These are phyloP conservation scores for Squalus acanthias DNA, from an alignment of 2,797 vertebrate species.

Conservation along the genomic window DNA sequence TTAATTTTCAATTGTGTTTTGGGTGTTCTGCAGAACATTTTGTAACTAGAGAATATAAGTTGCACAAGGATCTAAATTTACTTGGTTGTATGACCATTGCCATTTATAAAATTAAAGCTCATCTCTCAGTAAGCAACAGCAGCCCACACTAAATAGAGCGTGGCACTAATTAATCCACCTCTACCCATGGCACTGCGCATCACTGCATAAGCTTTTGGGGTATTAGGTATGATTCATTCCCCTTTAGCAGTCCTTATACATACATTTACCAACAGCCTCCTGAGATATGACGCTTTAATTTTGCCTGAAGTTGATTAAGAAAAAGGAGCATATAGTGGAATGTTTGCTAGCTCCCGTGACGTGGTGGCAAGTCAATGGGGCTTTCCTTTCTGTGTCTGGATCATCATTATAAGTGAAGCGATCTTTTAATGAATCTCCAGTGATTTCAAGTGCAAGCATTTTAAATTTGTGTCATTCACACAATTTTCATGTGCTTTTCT, in stretches of 20 bases:
- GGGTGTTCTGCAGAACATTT: not conserved
- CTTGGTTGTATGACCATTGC: not conserved
- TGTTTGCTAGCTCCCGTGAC: conserved; percentile 19
- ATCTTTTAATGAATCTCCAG: conserved; percentile 32
- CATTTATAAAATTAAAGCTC: conserved; percentile 16
- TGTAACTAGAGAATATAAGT: not conserved
- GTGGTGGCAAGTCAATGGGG: not conserved
- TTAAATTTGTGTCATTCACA: conserved; percentile 1
- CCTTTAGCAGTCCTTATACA: conserved; percentile 20
- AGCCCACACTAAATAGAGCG: not conserved
- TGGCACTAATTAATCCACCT: not conserved
- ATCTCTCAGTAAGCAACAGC: not conserved
- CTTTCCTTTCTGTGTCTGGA: not conserved
- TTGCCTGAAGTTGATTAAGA: conserved; percentile 29
- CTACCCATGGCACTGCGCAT: not conserved
- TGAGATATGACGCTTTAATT: conserved; percentile 26
- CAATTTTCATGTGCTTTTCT: not conserved
- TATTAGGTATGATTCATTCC: conserved; percentile 17
- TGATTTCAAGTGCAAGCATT: not conserved
- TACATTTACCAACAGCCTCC: conserved; percentile 1
- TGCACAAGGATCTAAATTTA: not conserved
- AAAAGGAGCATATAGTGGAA: conserved; percentile 13
- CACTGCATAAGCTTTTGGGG: not conserved
- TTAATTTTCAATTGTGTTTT: not conserved
- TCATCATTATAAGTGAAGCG: conserved; percentile 24